Base-by-base conservation (phyloP, 1,140 invertebrate genomes). In the Calliopsis andreniformis region DNA sequence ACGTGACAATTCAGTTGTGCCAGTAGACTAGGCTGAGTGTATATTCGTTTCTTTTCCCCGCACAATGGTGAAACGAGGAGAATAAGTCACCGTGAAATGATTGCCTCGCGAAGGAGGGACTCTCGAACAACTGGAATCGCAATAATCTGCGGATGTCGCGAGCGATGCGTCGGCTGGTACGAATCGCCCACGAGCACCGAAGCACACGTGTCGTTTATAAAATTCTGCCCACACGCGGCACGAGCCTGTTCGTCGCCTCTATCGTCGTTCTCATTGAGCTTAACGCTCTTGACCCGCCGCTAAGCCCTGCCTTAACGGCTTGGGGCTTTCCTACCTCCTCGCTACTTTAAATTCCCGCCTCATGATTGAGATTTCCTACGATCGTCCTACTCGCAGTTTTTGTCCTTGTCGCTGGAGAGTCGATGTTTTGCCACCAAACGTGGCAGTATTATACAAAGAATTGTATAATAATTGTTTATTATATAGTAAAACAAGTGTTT, bases 341-440 rank as follows among this genome's bases (percentile, higher is more conserved):
- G 56, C 32, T 16, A 20, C 47, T 73, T 77, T 49, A 72, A 81
- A 76, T 72, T 32, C 43, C 35, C 28, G 18, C 14, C 42, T 28
- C 30, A 58, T 78, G 76, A 85, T 86, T 85, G 83, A 87, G 80
- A 86, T 85, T 86, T 86, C 83, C 83, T 85, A 78, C 59, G 71
- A 78, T 79, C 82, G 51, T 71, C 63, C 59, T 35, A 25, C 30
- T n/a, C n/a, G n/a, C n/a, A n/a, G n/a, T n/a, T n/a, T n/a, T n/a
- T n/a, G n/a, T n/a, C n/a, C n/a, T n/a, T n/a, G n/a, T n/a, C n/a
- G n/a, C n/a, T n/a, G n/a, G n/a, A n/a, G n/a, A n/a, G n/a, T n/a
- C n/a, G n/a, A n/a, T n/a, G n/a, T n/a, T n/a, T n/a, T n/a, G n/a
- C n/a, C n/a, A n/a, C n/a, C n/a, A n/a, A n/a, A n/a, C n/a, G n/a